A percentile compares a stretch with the other conserved stretches of the same genome.
Conservation (phyloP, 2,888 invertebrate genomes). For the Toxonevra muliebris region DNA sequence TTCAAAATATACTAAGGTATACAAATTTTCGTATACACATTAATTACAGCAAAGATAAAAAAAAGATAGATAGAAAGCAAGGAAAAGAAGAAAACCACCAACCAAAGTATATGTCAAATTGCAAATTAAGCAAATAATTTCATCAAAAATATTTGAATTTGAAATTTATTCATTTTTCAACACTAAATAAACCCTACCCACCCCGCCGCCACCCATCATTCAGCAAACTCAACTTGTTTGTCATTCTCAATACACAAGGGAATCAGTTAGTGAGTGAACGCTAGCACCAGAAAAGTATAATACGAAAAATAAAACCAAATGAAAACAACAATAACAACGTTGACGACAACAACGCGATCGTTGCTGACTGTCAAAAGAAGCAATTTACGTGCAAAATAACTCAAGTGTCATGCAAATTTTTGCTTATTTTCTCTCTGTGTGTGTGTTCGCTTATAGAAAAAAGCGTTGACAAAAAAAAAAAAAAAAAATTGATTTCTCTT, state of each 20-base stretch:
- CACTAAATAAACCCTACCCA: too few species aligned
- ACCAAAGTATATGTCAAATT: not conserved
- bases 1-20: too few species aligned
- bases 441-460: not conserved
- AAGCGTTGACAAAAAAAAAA: not conserved
- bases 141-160: not conserved
- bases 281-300: not conserved
- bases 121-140: constrained; percentile 7
- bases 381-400: constrained; percentile 64
- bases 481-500: not conserved
- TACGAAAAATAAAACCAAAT: not conserved
- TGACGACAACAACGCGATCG: not conserved
- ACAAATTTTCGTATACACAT: too few species aligned
- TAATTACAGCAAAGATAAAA: too few species aligned
- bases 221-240: too few species aligned
- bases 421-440: constrained; percentile 21
- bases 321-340: not conserved
- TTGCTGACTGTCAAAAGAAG: constrained; percentile 38
- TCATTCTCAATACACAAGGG: too few species aligned
- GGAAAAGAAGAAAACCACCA: not conserved
- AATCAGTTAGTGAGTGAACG: too few species aligned
- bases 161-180: too few species aligned
- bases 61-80: too few species aligned
- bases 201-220: too few species aligned
- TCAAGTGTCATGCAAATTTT: constrained; percentile 63